Conservation (phyloP, 2,888 invertebrate genomes). For the Macrosoma leucophasiata region DNA sequence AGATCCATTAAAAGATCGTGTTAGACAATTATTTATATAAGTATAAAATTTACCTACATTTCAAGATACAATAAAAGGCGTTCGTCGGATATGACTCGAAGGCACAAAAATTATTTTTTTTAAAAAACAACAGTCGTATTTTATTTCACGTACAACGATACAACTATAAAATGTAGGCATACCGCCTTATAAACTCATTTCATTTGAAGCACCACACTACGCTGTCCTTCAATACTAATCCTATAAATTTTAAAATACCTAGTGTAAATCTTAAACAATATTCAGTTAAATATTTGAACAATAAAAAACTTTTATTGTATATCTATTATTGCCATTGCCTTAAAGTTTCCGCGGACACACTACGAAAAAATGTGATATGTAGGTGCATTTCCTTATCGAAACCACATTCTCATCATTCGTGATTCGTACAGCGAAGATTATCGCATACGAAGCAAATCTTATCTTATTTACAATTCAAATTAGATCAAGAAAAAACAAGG, state of each 20-base stretch:
- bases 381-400: constrained; percentile 23
- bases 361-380: constrained; percentile 28
- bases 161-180: constrained; percentile 40
- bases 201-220: constrained; percentile 52
- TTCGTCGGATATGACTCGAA: constrained; percentile 70
- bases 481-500: constrained; percentile 53
- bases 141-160: constrained; percentile 37
- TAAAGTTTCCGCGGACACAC: constrained; percentile 39
- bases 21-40: constrained; percentile 46
- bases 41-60: constrained; percentile 46
- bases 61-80: constrained; percentile 62
- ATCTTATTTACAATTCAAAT: constrained; percentile 70
- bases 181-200: constrained; percentile 33
- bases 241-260: constrained; percentile 53
- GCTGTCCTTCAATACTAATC: constrained; percentile 48
- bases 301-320: constrained; percentile 53
- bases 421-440: constrained; percentile 51
- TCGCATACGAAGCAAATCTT: constrained; percentile 48
- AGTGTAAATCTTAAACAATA: constrained; percentile 44
- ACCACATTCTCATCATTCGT: constrained; percentile 45
- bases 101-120: constrained; percentile 60
- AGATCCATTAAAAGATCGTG: constrained; percentile 42
- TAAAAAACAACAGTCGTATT: constrained; percentile 37
- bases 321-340: constrained; percentile 69
- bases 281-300: constrained; percentile 60